Evolutionary conservation across 2,113 vertebrate species (phyloP), one percentile per base, ranked within the genome.

Genomic region (Phyllostomus discolor): DNA sequence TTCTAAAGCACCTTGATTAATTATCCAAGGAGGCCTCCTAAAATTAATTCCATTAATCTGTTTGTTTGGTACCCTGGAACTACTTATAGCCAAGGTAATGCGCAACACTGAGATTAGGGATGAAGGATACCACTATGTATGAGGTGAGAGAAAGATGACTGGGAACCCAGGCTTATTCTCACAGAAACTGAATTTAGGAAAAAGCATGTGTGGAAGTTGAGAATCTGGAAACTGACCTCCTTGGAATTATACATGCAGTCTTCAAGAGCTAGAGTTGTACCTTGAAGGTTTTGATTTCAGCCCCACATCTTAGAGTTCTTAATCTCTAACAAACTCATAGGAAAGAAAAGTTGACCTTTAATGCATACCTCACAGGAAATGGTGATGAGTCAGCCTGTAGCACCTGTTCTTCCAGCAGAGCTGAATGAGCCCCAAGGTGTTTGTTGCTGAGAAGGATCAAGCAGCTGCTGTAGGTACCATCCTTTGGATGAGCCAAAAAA

Each of bases 321-420:
- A 95, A 86, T 95, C 28, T 89, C 79, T 94, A 84, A 79, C 14
- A 57, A 41, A 20, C 28, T 86, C 59, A 81, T 72, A 79, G 52
- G 41, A 90, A 83, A 70, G 46, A 69, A 67, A 79, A 72, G 67
- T n/a, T 81, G 48, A 79, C 64, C 35, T 94, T 96, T 80, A 59
- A 31, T 78, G 62, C 19, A 19, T 43, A 91, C 22, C n/a, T 90
- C n/a, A 59, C 76, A 88, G 93, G 96, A 97, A 97, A 31, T 50
- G 46, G 31, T 24, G 46, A 72, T 93, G 89, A 95, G 59, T 96
- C 81, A 91, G n/a, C 24, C 76, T 48, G 22, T 2, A 43, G 28
- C 46, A 69, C 15, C 26, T 64, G 52, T 59, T 66, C 82, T 33
- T 88, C 67, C 24, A 17, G 43, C 46, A 73, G 46, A 79, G 38